Conservation (phyloP, 1,140 invertebrate genomes). For the Linepithema humile region DNA sequence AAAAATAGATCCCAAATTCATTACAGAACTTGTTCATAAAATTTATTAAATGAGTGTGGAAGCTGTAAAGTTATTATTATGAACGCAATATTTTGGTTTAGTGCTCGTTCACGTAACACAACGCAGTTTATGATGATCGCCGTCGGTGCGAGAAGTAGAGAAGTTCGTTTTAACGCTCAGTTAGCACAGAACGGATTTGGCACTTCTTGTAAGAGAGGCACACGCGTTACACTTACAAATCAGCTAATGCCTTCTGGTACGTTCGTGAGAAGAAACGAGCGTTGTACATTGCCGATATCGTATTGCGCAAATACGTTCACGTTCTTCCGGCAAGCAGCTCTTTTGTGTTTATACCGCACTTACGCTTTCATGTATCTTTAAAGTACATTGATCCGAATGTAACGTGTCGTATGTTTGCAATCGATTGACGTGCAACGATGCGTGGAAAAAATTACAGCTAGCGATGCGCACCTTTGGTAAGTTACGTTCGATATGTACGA, state of each 20-base stretch:
- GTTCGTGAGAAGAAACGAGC: not conserved
- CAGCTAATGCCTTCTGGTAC: constrained; percentile 3
- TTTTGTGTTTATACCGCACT: not conserved
- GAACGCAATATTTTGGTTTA: not conserved
- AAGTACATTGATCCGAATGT: constrained; percentile 20
- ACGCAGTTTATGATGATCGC: not conserved
- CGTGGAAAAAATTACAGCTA: not conserved
- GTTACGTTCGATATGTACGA: not conserved
- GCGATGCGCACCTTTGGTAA: not conserved
- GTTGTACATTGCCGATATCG: no score
- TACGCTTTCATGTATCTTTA: constrained; percentile 16
- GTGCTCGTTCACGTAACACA: not conserved
- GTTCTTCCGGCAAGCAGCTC: not conserved
- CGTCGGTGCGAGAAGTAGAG: constrained; percentile 14
- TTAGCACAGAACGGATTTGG: constrained; percentile 40
- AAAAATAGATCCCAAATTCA: not conserved
- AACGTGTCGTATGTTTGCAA: constrained; percentile 14
- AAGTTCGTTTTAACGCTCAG: not conserved
- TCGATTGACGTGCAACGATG: constrained; percentile 1
- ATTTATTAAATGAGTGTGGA: not conserved
- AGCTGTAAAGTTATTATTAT: not conserved
- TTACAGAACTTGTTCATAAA: not conserved
- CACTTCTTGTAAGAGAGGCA: constrained; percentile 44
- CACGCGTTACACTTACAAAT: constrained; percentile 19
- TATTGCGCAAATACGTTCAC: not conserved